Evolutionary conservation across 2,888 invertebrate species (phyloP).

Genomic region (Charanyca ferruginea): DNA sequence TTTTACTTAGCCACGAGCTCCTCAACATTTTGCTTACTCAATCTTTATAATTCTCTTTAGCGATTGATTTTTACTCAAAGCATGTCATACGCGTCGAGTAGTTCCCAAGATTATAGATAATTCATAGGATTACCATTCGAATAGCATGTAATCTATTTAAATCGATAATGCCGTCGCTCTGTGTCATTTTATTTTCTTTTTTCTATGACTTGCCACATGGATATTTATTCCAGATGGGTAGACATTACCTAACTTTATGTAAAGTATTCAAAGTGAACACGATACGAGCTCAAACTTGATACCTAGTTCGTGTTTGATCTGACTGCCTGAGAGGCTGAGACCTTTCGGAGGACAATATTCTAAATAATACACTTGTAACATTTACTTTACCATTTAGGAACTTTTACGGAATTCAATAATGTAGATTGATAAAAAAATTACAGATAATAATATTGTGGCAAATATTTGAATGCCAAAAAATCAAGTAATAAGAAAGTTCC

Average conservation of each 20-base stretch:
- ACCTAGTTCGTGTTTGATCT: conserved; percentile 13
- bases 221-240: conserved; percentile 3
- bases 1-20: no score
- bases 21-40: conserved; percentile 3
- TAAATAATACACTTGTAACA: no score
- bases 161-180: not conserved
- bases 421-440: no score
- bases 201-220: conserved; percentile 1
- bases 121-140: not conserved
- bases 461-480: no score
- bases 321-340: conserved; percentile 21
- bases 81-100: not conserved
- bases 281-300: conserved; percentile 19
- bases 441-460: no score
- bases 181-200: not conserved
- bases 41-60: conserved; percentile 2
- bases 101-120: not conserved
- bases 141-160: not conserved
- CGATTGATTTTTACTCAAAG: not conserved
- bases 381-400: conserved; percentile 7
- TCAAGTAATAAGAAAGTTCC: no score
- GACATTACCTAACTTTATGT: not conserved
- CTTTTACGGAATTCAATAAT: not conserved
- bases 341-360: conserved; percentile 6
- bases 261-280: conserved; percentile 26